Evolutionary conservation across 2,113 vertebrate genomes (phyloP).

Genomic region (Argyrosomus japonicus): DNA sequence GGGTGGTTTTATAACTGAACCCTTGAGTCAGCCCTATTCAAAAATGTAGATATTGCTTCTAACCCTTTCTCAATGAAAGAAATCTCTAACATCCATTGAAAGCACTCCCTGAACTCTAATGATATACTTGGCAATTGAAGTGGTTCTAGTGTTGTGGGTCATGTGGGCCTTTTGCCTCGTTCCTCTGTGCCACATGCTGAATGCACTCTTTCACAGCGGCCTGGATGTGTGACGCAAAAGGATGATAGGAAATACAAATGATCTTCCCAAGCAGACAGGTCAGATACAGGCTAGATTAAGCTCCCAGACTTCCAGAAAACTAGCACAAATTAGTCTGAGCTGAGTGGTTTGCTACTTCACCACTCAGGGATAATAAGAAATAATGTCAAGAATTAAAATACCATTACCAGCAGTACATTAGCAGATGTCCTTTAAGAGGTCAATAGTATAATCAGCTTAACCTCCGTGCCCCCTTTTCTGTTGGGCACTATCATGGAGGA

Average conservation of each 20-base stretch:
- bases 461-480: neutral
- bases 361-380: neutral
- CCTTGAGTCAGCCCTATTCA: neutral
- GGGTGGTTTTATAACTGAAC: neutral
- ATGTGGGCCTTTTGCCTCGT: slow-evolving; percentile 59
- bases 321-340: neutral
- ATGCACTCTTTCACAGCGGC: slow-evolving; percentile 77
- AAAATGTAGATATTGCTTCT: neutral
- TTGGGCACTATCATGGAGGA: neutral
- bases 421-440: neutral
- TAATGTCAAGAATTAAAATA: neutral
- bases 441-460: slow-evolving; percentile 31
- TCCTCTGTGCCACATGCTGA: slow-evolving; percentile 64
- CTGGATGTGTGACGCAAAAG: slow-evolving; percentile 69
- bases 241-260: slow-evolving; percentile 37
- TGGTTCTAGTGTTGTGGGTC: slow-evolving; percentile 52
- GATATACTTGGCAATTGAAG: slow-evolving; percentile 24
- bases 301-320: slow-evolving; percentile 1
- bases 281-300: slow-evolving; percentile 32
- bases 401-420: neutral
- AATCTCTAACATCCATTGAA: neutral
- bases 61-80: slow-evolving; percentile 21
- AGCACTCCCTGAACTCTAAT: slow-evolving; percentile 15
- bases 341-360: neutral
- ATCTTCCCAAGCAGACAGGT: slow-evolving; percentile 33